These are phyloP conservation scores for Crotalus horridus DNA, from an alignment of 2,113 vertebrate genomes.

Conservation along the genomic window DNA sequence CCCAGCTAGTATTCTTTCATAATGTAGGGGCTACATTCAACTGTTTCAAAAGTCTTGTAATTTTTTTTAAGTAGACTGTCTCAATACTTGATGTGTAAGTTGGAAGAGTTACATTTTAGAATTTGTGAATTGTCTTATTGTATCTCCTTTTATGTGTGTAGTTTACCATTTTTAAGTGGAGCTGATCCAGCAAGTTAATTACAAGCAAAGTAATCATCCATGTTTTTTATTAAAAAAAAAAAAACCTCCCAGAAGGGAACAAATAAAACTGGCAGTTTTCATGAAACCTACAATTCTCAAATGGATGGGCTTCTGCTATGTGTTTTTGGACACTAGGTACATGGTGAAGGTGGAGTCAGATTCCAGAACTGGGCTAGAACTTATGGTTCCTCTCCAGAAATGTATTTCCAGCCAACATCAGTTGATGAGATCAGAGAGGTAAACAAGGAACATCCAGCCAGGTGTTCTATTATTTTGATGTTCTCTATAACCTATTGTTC, in stretches of 20 bases:
- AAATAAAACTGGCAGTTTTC: not conserved
- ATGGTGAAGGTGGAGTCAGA: slow-evolving; percentile 59
- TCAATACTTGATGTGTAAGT: not conserved
- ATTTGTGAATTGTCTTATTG: not conserved
- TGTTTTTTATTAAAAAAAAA: not conserved
- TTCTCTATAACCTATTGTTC: not conserved
- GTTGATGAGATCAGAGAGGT: slow-evolving; percentile 72
- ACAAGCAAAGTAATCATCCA: not conserved
- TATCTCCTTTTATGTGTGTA: not conserved
- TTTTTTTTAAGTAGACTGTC: not conserved
- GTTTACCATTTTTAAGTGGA: not conserved
- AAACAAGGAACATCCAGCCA: not conserved
- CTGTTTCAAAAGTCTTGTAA: not conserved
- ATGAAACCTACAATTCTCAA: not conserved
- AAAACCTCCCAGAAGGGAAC: not conserved
- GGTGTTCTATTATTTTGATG: not conserved
- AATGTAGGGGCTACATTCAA: not conserved
- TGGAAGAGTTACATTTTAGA: not conserved
- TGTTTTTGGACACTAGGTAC: slow-evolving; percentile 48
- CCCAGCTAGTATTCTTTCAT: not conserved
- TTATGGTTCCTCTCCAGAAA: slow-evolving; percentile 68
- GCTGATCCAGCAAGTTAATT: not conserved
- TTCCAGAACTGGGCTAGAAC: slow-evolving; percentile 77
- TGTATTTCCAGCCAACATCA: slow-evolving; percentile 67
- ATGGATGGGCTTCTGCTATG: not conserved